Evolutionary conservation across 1,140 invertebrate species (phyloP).

Genomic region (Apocrypta bakeri): DNA sequence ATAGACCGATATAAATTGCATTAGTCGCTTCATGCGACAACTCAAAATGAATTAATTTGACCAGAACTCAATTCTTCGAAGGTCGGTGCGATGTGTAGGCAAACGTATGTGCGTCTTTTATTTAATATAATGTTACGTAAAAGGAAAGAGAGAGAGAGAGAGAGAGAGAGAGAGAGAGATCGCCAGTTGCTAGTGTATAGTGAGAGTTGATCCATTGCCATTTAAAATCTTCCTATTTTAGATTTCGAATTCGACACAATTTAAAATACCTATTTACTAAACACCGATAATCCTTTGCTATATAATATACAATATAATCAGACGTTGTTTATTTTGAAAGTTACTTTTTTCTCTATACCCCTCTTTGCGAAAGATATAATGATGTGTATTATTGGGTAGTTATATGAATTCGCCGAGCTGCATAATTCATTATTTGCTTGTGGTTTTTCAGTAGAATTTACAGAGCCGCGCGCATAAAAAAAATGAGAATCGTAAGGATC

Average conservation of each 20-base stretch:
- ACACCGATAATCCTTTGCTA: too few species aligned
- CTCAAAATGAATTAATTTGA: conserved; percentile 12
- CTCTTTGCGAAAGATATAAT: background rate
- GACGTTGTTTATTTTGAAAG: background rate
- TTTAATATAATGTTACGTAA: background rate
- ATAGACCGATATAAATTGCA: conserved; percentile 5
- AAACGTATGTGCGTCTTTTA: conserved; percentile 9
- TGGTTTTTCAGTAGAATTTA: background rate
- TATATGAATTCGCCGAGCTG: background rate
- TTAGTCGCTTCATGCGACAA: background rate
- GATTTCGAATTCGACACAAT: too few species aligned
- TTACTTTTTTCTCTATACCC: background rate
- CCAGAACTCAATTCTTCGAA: background rate
- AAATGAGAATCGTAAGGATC: background rate
- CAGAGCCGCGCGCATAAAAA: background rate
- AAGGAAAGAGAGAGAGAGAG: too few species aligned
- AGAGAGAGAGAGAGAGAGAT: too few species aligned
- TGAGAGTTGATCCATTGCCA: too few species aligned
- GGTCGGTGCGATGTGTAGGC: background rate
- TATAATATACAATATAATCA: too few species aligned
- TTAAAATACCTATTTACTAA: too few species aligned
- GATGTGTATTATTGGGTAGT: background rate
- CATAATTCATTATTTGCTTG: conserved; percentile 7
- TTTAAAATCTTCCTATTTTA: too few species aligned
- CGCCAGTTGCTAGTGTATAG: too few species aligned